Evolutionary conservation across 2,797 vertebrate genomes (phyloP).

Genomic region (Taeniopygia guttata): DNA sequence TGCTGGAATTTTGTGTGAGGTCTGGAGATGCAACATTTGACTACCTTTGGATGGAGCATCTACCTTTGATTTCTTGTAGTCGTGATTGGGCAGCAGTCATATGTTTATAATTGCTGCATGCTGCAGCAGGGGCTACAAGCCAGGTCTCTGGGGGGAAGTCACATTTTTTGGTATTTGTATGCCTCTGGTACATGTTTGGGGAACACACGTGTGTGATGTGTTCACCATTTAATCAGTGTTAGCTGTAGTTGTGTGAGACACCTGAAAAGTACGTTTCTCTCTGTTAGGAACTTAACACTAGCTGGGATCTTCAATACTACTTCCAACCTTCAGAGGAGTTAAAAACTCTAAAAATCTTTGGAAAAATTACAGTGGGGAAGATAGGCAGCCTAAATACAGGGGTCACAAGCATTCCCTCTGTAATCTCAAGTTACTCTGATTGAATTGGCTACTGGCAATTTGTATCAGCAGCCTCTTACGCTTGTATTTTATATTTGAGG

Average conservation of each 20-base stretch:
- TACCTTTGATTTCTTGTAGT: not conserved
- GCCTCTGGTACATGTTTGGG: not conserved
- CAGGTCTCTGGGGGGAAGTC: not conserved
- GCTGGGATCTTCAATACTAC: not conserved
- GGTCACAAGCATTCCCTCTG: not conserved
- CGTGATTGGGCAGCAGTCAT: not conserved
- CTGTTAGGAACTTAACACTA: not conserved
- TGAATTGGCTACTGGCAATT: not conserved
- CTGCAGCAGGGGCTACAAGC: not conserved
- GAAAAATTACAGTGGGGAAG: not conserved
- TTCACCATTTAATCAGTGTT: not conserved
- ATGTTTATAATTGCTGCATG: not conserved
- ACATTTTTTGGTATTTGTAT: not conserved
- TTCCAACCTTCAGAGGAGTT: not conserved
- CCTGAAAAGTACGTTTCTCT: not conserved
- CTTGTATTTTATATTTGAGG: not conserved
- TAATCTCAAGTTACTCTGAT: not conserved
- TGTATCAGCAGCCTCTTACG: fast-evolving
- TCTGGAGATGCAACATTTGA: not conserved
- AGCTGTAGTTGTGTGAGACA: not conserved
- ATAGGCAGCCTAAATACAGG: not conserved
- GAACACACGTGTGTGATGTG: fast-evolving
- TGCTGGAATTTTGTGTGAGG: not conserved
- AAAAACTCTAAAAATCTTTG: not conserved
- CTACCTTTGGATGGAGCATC: not conserved